Evolutionary conservation across 2,888 invertebrate genomes (phyloP), one percentile per base, ranked within the genome.

Genomic region (Choristoneura rosaceana): DNA sequence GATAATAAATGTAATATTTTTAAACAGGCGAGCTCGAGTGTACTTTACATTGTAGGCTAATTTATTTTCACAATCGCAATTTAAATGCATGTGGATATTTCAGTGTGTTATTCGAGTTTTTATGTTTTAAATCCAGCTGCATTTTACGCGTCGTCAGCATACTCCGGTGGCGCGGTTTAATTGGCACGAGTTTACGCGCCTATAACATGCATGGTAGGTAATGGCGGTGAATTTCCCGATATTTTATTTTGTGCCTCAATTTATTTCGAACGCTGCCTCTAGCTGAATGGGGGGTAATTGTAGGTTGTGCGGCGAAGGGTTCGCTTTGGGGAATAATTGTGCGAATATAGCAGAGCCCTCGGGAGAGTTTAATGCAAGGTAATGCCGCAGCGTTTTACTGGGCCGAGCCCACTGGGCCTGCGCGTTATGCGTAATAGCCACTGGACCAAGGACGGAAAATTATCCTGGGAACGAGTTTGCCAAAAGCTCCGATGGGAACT

Each of bases 301-400:
- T 90, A 90, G 92, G 89, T 87, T 89, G 83, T 87, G 84, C 83
- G 81, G 80, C 82, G 86, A 90, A 92, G 91, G 93, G 90, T 92
- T 88, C 88, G 88, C 93, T 92, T 89, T 85, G 82, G 92, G 91
- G 92, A 93, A 92, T 93, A 93, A 94, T 93, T 93, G 91, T 90
- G 81, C 85, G 88, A 90, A 92, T 88, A 89, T 90, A 87, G 92
- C 87, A 78, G 79, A 85, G 88, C 90, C 91, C 90, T 84, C 82
- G 92, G 91, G 92, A 92, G 88, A 88, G 86, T 91, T 93, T 93
- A 93, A 93, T 93, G 90, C 88, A 88, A 89, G 91, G 91, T 90
- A 86, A 89, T 86, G 87, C 84, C 83, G 80, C 85, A 82, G 81
- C 84, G 82, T 88, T 90, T 89, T 86, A 87, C 88, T 81, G 86